Evolutionary conservation across 2,113 vertebrate genomes (phyloP).

Genomic region (Larimichthys polyactis): DNA sequence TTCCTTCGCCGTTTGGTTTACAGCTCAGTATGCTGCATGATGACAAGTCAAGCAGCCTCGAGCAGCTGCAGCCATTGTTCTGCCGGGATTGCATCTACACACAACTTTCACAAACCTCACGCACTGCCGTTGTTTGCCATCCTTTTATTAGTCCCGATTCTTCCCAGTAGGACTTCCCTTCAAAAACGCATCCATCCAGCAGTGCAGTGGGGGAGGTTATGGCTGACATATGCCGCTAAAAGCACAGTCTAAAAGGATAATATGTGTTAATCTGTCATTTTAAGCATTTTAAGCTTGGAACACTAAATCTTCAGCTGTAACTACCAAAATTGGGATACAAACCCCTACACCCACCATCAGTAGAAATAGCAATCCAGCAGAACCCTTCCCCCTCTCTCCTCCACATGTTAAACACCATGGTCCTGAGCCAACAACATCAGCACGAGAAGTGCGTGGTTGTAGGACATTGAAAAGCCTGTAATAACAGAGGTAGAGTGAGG

Average conservation of each 20-base stretch:
- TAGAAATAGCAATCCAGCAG: constrained; percentile 52
- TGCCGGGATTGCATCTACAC: constrained; percentile 66
- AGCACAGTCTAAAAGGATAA: constrained; percentile 49
- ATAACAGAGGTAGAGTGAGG: constrained; percentile 77
- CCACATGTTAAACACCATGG: constrained; percentile 68
- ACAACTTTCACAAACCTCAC: constrained; percentile 58
- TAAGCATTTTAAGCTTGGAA: constrained; percentile 41
- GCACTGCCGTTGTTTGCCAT: constrained; percentile 63
- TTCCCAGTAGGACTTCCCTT: constrained; percentile 44
- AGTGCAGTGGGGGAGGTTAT: constrained; percentile 29
- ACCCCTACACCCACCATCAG: constrained; percentile 52
- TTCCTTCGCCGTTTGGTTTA: constrained; percentile 47
- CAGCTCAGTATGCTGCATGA: constrained; percentile 49
- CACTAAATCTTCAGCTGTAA: constrained; percentile 62
- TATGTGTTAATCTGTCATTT: constrained; percentile 68
- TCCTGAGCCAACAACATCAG: constrained; percentile 78
- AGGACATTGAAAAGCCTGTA: constrained; percentile 78
- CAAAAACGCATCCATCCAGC: constrained; percentile 34
- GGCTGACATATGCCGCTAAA: constrained; percentile 52
- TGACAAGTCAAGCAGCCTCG: constrained; percentile 61
- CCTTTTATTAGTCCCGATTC: constrained; percentile 69
- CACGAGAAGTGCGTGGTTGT: constrained; percentile 76
- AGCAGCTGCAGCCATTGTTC: constrained; percentile 71
- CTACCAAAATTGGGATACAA: constrained; percentile 58
- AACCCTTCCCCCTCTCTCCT: constrained; percentile 14